phyloP scores from a whole-genome alignment of 2,797 vertebrate species.

The Lepilemur ruficaudatus region DNA sequence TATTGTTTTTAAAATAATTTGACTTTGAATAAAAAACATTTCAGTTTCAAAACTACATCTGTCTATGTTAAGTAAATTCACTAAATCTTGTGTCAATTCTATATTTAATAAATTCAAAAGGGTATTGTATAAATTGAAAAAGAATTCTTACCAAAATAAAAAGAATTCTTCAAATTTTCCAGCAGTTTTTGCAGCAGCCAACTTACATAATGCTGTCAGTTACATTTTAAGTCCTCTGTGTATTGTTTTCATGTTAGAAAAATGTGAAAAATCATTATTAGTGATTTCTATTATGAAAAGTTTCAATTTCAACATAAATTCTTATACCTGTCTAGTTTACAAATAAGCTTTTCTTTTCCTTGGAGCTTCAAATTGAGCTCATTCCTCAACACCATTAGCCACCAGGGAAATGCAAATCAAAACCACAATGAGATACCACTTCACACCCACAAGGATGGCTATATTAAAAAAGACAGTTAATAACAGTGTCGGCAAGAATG shows the following conservation, averaged over 20 bases:
- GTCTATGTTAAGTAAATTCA: constrained; percentile 56
- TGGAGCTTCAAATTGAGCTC: constrained; percentile 15
- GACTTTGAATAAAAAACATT: constrained; percentile 47
- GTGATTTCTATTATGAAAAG: constrained; percentile 27
- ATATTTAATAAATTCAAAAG: constrained; percentile 43
- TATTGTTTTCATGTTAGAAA: constrained; percentile 49
- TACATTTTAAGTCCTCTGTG: constrained; percentile 16
- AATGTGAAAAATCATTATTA: constrained; percentile 44
- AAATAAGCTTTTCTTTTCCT: constrained; percentile 11
- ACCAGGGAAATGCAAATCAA: constrained; percentile 45
- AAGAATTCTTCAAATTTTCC: neutral
- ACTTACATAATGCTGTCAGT: constrained; percentile 48
- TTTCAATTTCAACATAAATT: constrained; percentile 35
- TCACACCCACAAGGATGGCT: neutral
- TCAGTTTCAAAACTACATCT: constrained; percentile 48
- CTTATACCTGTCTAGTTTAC: constrained; percentile 9
- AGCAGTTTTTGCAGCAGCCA: constrained; percentile 9
- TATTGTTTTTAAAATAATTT: constrained; percentile 51
- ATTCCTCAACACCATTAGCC: constrained; percentile 44
- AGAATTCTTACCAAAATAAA: constrained; percentile 52
- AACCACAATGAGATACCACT: constrained; percentile 21
- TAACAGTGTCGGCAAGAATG: constrained; percentile 22
- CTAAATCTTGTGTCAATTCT: constrained; percentile 24
- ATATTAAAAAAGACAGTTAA: constrained; percentile 31
- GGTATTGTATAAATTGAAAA: constrained; percentile 35